A percentile compares a stretch with the other conserved stretches of the same genome.
Evolutionary conservation across 2,888 invertebrate genomes (phyloP).

Genomic region (Ecliptopera silaceata): DNA sequence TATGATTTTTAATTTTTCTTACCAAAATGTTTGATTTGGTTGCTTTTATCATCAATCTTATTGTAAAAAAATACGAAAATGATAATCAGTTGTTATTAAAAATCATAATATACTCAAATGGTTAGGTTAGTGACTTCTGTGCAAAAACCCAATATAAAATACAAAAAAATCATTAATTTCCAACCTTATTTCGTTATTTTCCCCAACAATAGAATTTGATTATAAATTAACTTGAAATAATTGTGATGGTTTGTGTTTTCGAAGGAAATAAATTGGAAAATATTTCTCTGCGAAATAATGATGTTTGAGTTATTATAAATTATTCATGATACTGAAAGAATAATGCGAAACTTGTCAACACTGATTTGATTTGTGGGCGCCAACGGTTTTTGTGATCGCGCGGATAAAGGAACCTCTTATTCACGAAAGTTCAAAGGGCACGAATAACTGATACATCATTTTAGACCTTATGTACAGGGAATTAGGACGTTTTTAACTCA

Average conservation of each 20-base stretch:
- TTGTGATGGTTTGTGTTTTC: conserved; percentile 28
- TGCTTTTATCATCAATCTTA: too few species aligned
- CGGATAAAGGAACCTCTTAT: neutral
- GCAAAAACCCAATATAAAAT: too few species aligned
- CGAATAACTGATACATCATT: too few species aligned
- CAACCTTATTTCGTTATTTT: conserved; percentile 19
- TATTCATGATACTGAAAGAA: conserved; percentile 6
- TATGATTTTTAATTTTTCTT: too few species aligned
- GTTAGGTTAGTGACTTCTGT: too few species aligned
- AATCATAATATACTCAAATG: too few species aligned
- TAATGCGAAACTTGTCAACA: conserved; percentile 10
- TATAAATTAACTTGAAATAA: neutral
- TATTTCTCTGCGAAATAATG: conserved; percentile 10
- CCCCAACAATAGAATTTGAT: conserved; percentile 21
- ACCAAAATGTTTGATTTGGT: too few species aligned
- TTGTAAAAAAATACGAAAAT: too few species aligned
- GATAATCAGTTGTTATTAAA: too few species aligned
- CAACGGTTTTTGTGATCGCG: neutral
- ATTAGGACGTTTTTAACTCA: too few species aligned
- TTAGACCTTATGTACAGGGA: too few species aligned
- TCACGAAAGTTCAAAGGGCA: neutral
- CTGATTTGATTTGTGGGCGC: conserved; percentile 7
- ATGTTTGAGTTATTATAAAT: conserved; percentile 7
- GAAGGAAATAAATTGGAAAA: conserved; percentile 8
- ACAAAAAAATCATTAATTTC: too few species aligned